Conservation (phyloP, 2,797 vertebrate genomes). For the Todus mexicanus region DNA sequence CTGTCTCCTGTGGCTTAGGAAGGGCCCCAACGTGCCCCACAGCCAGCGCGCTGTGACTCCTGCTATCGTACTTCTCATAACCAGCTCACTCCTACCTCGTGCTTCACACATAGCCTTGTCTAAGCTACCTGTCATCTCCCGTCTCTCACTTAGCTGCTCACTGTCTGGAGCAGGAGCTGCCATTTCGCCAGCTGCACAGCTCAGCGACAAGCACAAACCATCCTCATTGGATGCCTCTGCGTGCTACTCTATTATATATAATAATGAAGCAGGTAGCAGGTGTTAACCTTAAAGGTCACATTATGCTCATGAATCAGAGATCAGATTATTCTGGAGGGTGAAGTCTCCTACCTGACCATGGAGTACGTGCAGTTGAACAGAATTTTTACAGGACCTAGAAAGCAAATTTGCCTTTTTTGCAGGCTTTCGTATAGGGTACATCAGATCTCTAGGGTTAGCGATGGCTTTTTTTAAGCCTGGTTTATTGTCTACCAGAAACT, state of each 20-base stretch:
- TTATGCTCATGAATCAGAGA: not conserved
- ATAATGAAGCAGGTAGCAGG: not conserved
- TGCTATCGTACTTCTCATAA: not conserved
- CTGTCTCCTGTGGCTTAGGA: not conserved
- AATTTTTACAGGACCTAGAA: not conserved
- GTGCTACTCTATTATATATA: not conserved
- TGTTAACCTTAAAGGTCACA: not conserved
- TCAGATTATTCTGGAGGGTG: not conserved
- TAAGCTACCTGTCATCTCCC: not conserved
- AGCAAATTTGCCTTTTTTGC: not conserved
- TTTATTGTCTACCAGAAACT: not conserved
- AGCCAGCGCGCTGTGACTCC: not conserved
- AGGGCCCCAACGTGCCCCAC: not conserved
- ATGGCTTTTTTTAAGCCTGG: not conserved
- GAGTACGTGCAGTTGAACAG: not conserved
- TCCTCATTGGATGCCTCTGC: not conserved
- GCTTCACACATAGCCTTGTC: not conserved
- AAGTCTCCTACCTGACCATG: not conserved
- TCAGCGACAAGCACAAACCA: not conserved
- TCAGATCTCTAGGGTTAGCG: not conserved
- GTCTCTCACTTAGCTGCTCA: not conserved
- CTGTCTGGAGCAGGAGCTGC: not conserved
- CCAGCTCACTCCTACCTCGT: not conserved
- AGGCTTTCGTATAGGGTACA: not conserved
- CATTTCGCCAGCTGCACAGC: not conserved